Evolutionary conservation across 2,113 vertebrate genomes (phyloP), one percentile per base, ranked within the genome.

Genomic region (Phoxinus phoxinus): DNA sequence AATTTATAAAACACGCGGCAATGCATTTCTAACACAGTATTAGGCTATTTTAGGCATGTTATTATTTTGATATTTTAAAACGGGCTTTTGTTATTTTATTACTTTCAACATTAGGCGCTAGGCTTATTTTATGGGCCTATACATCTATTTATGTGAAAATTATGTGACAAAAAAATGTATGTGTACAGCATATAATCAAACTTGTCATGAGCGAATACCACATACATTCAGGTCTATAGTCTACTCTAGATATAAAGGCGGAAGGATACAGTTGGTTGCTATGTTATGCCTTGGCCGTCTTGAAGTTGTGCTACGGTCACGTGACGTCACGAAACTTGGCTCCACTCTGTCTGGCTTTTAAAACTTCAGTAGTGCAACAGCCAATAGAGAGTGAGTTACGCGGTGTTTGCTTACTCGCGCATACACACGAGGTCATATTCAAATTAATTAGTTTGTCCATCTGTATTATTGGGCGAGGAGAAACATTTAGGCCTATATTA

Each of bases 321-420:
- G 91, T 91, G 86, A 93, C 93, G 93, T 93, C 93, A 94, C 93
- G 88, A 84, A 89, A 90, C 83, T 94, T 94, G 95, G 94, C 94
- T 95, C 94, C 95, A 90, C 87, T 92, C 89, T 92, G 94, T 95
- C 95, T 95, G 93, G 90, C 87, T 86, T 88, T 88, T 37, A 88
- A 88, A 90, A 90, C 88, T 89, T 79, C 84, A 87, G 83, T 76
- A 83, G 56, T 46, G n/a, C 23, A 61, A 25, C 76, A 83, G 69
- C 88, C 88, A 89, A 89, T 90, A 23, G 86, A 37, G 76, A 87
- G 77, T 0, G 25, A 58, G 86, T 21, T 59, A 12, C 58, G 79
- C 73, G 37, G 53, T 81, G 32, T 67, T 58, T 37, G 48, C 81
- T 48, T 53, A 9, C 44, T 83, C 11, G 53, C 83, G 69, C 73